Conservation (phyloP, 2,888 invertebrate genomes). For the Kuschelorhynchus macadamiae region DNA sequence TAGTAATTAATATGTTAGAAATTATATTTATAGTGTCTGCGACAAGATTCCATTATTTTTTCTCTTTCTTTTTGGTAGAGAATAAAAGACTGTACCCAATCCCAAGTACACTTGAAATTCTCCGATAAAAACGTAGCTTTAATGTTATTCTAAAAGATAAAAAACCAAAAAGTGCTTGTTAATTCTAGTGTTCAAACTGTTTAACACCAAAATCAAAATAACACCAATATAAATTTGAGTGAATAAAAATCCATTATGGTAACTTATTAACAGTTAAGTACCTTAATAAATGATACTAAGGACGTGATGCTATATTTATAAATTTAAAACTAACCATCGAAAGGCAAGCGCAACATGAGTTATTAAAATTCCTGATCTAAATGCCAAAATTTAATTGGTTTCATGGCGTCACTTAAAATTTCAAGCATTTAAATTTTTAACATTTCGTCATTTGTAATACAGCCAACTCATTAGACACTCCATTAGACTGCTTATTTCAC, state of each 20-base stretch:
- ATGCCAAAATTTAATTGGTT: conserved; percentile 16
- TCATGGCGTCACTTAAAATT: background rate
- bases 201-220: conserved; percentile 8
- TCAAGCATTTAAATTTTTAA: background rate
- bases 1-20: conserved; percentile 6
- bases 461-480: no score
- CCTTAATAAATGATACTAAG: no score
- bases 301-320: conserved; percentile 16
- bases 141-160: conserved; percentile 30
- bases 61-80: conserved; percentile 43
- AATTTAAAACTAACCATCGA: conserved; percentile 7
- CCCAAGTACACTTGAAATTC: conserved; percentile 40
- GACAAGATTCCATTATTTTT: conserved; percentile 28
- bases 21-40: conserved; percentile 31
- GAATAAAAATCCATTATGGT: no score
- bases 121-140: conserved; percentile 29
- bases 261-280: no score
- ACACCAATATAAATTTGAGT: no score
- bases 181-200: conserved; percentile 13
- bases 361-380: conserved; percentile 24
- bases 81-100: conserved; percentile 51
- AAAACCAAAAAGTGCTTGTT: conserved; percentile 35
- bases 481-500: no score
- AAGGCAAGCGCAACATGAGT: conserved; percentile 21
- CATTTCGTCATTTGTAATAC: background rate